A percentile compares a stretch with the other conserved stretches of the same genome.
These are phyloP conservation scores for Platanista minor DNA, from an alignment of 2,113 vertebrate genomes.

Conservation along the genomic window DNA sequence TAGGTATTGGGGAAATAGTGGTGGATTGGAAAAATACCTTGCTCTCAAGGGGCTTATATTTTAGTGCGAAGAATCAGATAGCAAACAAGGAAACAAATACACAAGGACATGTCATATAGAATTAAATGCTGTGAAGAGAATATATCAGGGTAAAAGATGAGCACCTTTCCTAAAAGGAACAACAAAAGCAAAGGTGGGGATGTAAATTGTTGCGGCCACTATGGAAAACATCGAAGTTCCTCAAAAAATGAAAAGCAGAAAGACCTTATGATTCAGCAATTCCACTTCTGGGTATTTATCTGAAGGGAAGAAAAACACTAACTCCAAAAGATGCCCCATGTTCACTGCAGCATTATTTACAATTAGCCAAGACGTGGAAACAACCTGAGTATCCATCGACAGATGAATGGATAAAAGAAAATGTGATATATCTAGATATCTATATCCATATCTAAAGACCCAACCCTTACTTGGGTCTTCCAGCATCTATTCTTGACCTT, in stretches of 20 bases:
- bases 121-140: neutral
- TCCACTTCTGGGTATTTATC: neutral
- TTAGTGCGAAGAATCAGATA: neutral
- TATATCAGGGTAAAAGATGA: neutral
- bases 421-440: neutral
- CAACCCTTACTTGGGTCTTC: neutral
- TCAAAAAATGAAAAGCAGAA: neutral
- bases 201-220: neutral
- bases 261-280: neutral
- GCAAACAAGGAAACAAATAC: neutral
- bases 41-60: neutral
- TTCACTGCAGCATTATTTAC: neutral
- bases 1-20: neutral
- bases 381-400: neutral
- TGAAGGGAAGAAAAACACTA: neutral
- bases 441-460: neutral
- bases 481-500: neutral
- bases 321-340: neutral
- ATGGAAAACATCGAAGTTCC: neutral
- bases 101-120: neutral
- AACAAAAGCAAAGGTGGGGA: neutral
- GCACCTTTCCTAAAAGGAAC: neutral
- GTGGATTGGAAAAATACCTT: neutral
- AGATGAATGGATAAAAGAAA: neutral
- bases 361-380: neutral